phyloP scores from a whole-genome alignment of 2,797 vertebrate species.

The Phalanger gymnotis region DNA sequence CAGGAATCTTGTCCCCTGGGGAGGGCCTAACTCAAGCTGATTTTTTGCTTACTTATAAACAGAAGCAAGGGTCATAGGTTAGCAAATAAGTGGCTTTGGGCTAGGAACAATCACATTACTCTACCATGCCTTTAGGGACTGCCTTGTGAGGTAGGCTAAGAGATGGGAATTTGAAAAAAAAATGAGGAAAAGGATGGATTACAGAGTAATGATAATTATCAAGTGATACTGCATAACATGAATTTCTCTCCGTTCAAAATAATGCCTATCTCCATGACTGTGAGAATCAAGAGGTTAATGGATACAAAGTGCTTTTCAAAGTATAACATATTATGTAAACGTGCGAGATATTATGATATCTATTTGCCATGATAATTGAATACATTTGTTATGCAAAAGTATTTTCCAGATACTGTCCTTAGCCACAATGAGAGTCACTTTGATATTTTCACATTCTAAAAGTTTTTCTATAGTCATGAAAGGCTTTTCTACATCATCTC shows the following conservation, averaged over 20 bases:
- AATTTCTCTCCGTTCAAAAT: background rate
- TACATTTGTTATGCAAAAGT: background rate
- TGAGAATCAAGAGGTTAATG: background rate
- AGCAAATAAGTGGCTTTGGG: background rate
- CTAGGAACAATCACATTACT: background rate
- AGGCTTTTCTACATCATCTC: background rate
- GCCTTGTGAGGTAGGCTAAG: background rate
- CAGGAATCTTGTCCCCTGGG: background rate
- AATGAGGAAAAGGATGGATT: background rate
- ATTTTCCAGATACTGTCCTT: background rate
- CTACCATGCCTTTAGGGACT: background rate
- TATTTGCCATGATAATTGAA: background rate
- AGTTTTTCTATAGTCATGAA: background rate
- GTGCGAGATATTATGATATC: background rate
- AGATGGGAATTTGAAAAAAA: background rate
- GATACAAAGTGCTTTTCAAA: background rate
- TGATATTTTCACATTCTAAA: background rate
- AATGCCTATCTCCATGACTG: background rate
- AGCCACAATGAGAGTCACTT: background rate
- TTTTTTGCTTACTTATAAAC: background rate
- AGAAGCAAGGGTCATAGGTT: background rate
- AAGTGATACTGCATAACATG: background rate
- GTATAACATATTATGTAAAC: background rate
- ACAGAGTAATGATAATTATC: background rate
- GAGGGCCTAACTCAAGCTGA: background rate